phyloP scores from a whole-genome alignment of 2,797 vertebrate species.

The Chelidonichthys spinosus region DNA sequence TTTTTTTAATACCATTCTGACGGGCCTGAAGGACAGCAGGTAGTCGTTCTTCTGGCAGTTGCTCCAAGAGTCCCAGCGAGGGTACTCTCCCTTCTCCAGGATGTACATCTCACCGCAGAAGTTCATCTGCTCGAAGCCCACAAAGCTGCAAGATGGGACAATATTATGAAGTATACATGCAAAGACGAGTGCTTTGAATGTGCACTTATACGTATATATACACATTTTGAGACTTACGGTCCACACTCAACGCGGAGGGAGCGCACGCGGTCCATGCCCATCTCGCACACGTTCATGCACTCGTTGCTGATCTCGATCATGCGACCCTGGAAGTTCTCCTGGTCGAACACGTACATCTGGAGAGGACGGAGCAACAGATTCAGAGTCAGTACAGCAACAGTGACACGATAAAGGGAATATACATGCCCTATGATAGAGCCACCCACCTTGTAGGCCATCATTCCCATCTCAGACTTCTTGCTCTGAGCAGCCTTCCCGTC shows the following conservation, averaged over 20 bases:
- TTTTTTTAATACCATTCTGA: slow-evolving; percentile 82
- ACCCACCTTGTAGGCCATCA: slow-evolving; percentile 85
- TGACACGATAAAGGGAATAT: background rate
- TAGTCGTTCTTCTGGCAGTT: slow-evolving; percentile 90
- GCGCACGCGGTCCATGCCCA: slow-evolving; percentile 88
- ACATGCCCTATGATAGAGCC: background rate
- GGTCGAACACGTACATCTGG: slow-evolving; percentile 85
- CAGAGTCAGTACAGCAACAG: background rate
- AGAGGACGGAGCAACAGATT: slow-evolving; percentile 7
- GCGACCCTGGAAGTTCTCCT: slow-evolving; percentile 90
- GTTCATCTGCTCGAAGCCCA: slow-evolving; percentile 90
- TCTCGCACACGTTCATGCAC: slow-evolving; percentile 87
- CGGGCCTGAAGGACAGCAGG: slow-evolving; percentile 89
- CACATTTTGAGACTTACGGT: slow-evolving; percentile 78
- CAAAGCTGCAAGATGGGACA: slow-evolving; percentile 77
- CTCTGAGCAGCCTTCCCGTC: slow-evolving; percentile 84
- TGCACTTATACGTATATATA: background rate
- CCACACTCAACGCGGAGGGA: slow-evolving; percentile 88
- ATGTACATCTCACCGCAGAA: slow-evolving; percentile 91
- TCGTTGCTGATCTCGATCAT: slow-evolving; percentile 87
- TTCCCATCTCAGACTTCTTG: slow-evolving; percentile 86
- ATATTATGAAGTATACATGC: background rate
- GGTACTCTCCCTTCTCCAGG: slow-evolving; percentile 91
- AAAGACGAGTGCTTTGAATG: background rate
- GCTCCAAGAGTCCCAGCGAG: slow-evolving; percentile 91